Base-by-base conservation (phyloP, 2,113 vertebrate genomes). In the Gnathonemus echidnorhynchus region DNA sequence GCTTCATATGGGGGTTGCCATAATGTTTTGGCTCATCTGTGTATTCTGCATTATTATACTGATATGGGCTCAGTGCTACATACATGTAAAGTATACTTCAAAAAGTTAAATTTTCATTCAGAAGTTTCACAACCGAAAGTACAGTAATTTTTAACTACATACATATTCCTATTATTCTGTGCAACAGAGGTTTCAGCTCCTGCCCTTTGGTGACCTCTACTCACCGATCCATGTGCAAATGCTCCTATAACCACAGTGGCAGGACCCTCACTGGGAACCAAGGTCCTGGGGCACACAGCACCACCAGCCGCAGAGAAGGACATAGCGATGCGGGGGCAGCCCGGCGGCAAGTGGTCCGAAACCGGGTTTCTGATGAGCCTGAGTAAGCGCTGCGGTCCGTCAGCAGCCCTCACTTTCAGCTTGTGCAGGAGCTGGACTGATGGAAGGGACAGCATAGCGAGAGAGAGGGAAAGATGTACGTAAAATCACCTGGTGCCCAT, bases 341-440 rank as follows among this genome's bases (percentile, higher is more conserved):
- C 98, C 0, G 97, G 97, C 0, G 98, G 98, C 48, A 99, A 97
- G 58, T 99, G 97, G 92, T 98, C 96, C 0, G 96, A 98, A 83
- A 99, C 97, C 0, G 98, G 98, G 39, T 99, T 99, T 93, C 98
- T 99, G 91, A 99, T 99, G 88, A 99, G 96, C 95, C 97, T 97
- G 90, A 99, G 89, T 19, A 99, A 94, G n/a, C 97, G 98, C 93
- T 99, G 97, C 50, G 98, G 97, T 5, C 98, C 98, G 35, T 99
- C 98, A n/a, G 98, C 96, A 0, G 98, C 98, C 93, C 98, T 95
- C 50, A 99, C 97, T 0, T 98, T 99, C 90, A 99, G 95, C 92
- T 99, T 99, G 91, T 99, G 98, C 92, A 99, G 94, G 91, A 99
- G 94, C 94, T 99, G 98, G 94, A 99, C 98, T 99, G 24, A 46